Base-by-base conservation (phyloP, 1,140 invertebrate genomes). In the Nephila pilipes region DNA sequence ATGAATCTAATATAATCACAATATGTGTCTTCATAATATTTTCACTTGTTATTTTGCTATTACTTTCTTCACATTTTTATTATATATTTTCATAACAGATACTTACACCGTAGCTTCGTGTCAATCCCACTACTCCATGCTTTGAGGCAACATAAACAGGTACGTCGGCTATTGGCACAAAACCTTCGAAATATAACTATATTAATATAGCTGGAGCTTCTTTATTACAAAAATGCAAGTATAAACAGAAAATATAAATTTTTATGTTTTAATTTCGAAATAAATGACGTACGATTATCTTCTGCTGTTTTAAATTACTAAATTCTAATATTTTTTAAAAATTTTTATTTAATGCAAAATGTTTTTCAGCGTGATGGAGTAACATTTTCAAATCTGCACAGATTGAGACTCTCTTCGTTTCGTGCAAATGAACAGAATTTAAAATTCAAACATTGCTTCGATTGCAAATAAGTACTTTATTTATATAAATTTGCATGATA, bases 141-240 rank as follows among this genome's bases (percentile, higher is more conserved):
- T 97, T 97, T 2, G 97, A 97, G 1, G 97, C 97, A 1, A 97
- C 97, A 95, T 97, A 98, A 69, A 97, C 97, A 10, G 97, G 97
- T n/a, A 96, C 96, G 80, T 97, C 97, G 8, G 97, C 96, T 91
- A 97, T 96, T 12, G 97, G 97, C 83, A 96, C 96, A n/a, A 97
- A 38, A 55, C 89, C 93, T 94, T n/a, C n/a, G 20, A 58, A 63
- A 29, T 57, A 69, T 55, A 85, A 4, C 12, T 83, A 1, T 10
- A 22, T 25, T 22, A 10, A 29, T 65, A 29, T 14, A 14, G 1
- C 25, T 65, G 20, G 2, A 29, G 4, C 12, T 25, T 29, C 25
- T 29, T 12, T n/a, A 1, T n/a, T 10, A 25, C n/a, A 25, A 65
- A 65, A 29, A 14, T 29, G 25, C 25, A 65, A 65, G 46, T 4